These are phyloP conservation scores for Brienomyrus longianalis DNA, from an alignment of 2,113 vertebrate species.

Conservation along the genomic window DNA sequence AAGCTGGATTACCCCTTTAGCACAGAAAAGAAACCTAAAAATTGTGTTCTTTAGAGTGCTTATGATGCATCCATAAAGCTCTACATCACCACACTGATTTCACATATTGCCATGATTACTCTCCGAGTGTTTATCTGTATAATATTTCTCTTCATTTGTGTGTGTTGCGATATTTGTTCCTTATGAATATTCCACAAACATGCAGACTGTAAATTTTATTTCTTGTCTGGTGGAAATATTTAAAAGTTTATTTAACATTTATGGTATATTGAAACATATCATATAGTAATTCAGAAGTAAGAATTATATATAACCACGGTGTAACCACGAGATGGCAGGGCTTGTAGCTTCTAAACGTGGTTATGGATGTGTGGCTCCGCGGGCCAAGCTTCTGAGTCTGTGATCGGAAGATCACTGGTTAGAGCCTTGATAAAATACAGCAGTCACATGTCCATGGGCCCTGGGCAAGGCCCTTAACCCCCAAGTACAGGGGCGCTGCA, in stretches of 20 bases:
- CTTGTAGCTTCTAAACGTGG: not conserved
- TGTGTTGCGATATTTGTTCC: not conserved
- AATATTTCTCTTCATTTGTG: not conserved
- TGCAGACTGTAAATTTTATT: not conserved
- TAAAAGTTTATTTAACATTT: not conserved
- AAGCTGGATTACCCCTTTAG: not conserved
- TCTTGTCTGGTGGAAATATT: not conserved
- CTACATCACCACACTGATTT: not conserved
- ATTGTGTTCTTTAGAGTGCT: not conserved
- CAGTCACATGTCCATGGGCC: not conserved
- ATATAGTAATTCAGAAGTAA: not conserved
- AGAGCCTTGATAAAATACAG: not conserved
- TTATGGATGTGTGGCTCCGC: not conserved
- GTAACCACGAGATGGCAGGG: not conserved
- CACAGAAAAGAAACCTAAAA: not conserved
- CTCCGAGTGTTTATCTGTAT: not conserved
- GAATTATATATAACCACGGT: not conserved
- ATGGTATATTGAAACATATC: not conserved
- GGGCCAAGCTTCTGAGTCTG: not conserved
- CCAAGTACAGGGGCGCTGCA: not conserved
- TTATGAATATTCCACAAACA: not conserved
- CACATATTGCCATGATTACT: not conserved
- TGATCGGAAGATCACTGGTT: not conserved
- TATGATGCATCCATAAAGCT: not conserved
- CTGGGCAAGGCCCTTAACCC: not conserved